A percentile compares a stretch with the other conserved stretches of the same genome.
These are phyloP conservation scores for Ophioderma brevispina DNA, from an alignment of 35 echinoderm and acorn worm species.

Conservation along the genomic window DNA sequence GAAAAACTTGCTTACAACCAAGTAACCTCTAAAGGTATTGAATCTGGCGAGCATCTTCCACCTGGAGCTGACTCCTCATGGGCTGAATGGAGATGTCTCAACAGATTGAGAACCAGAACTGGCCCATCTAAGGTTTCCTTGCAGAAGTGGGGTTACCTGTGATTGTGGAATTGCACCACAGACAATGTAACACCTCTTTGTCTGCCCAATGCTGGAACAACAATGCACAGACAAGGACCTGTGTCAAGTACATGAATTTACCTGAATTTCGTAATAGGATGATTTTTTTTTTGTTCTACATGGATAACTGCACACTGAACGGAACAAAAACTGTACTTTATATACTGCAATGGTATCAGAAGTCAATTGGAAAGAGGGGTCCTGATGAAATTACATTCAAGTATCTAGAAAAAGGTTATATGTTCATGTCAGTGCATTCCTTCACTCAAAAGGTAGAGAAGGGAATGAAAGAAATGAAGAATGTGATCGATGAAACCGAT, in stretches of 20 bases:
- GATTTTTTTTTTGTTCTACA: background rate
- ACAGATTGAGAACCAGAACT: too few species aligned
- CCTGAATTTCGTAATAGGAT: background rate
- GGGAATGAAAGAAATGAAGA: slow-evolving; percentile 21
- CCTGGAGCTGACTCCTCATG: too few species aligned
- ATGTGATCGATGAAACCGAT: background rate
- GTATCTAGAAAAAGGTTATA: slow-evolving; percentile 25
- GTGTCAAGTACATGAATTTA: background rate
- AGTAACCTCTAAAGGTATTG: too few species aligned
- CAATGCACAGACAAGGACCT: too few species aligned
- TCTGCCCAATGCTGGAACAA: too few species aligned
- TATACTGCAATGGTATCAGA: slow-evolving; percentile 17
- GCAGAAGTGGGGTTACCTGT: too few species aligned
- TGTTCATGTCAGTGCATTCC: slow-evolving; percentile 13
- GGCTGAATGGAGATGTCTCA: too few species aligned
- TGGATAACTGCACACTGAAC: slow-evolving; percentile 14
- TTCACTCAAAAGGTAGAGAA: slow-evolving; percentile 3
- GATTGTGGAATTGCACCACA: too few species aligned
- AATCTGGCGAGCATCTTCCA: too few species aligned
- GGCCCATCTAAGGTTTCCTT: too few species aligned
- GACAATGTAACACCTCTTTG: too few species aligned
- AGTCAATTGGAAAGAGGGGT: background rate
- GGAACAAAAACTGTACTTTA: slow-evolving; percentile 17
- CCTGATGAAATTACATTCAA: slow-evolving; percentile 24
- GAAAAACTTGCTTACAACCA: too few species aligned